Conservation (phyloP, 2,797 vertebrate genomes). For the Gobio occitaniae region DNA sequence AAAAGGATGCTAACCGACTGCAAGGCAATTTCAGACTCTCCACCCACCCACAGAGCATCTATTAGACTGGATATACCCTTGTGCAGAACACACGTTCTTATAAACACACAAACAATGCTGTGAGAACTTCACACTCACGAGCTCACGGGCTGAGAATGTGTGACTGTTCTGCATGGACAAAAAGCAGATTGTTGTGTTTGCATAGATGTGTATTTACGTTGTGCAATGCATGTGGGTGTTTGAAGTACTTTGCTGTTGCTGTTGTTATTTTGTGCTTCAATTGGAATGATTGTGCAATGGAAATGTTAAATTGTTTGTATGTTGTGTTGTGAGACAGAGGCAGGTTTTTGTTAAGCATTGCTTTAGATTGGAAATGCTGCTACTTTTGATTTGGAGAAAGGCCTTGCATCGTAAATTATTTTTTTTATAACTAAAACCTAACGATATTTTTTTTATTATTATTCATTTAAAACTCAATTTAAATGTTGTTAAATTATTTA, state of each 20-base stretch:
- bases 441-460: background rate
- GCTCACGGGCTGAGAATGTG: conserved; percentile 5
- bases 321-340: background rate
- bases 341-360: background rate
- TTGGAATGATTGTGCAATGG: background rate
- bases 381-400: conserved; percentile 3
- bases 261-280: conserved; percentile 29
- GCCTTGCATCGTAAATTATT: background rate
- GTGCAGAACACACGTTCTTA: conserved; percentile 70
- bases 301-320: background rate
- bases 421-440: background rate
- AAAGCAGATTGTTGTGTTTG: conserved; percentile 24
- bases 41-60: conserved; percentile 61
- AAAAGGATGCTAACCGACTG: conserved; percentile 60
- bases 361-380: background rate
- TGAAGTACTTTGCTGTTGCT: background rate
- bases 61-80: conserved; percentile 67
- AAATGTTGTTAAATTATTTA: background rate
- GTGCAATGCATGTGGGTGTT: background rate
- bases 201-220: conserved; percentile 24
- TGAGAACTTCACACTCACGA: conserved; percentile 14
- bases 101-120: conserved; percentile 55
- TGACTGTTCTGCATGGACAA: conserved; percentile 28
- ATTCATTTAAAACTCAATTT: background rate
- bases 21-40: conserved; percentile 50